Evolutionary conservation across 92 coral and sea anemone species (phyloP).

Genomic region (Palythoa grandiflora): DNA sequence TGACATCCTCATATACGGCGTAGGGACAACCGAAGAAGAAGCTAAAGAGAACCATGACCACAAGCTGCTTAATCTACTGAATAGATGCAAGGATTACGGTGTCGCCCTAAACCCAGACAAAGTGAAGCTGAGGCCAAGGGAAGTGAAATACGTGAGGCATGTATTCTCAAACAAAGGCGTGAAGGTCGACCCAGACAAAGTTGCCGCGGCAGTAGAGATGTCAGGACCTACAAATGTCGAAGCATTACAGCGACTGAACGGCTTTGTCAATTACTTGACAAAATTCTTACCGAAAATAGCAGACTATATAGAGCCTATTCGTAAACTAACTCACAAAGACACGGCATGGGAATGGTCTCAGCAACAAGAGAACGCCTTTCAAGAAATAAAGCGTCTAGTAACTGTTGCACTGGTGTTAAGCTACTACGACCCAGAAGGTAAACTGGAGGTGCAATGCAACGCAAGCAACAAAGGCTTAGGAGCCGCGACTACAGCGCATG

Average conservation of each 20-base stretch:
- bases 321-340: not conserved
- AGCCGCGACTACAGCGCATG: too few relatives aligned
- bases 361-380: too few relatives aligned
- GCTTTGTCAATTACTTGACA: not conserved
- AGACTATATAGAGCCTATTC: not conserved
- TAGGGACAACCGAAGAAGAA: slow-evolving; percentile 30
- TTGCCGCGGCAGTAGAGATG: too few relatives aligned
- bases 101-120: slow-evolving; percentile 13
- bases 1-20: slow-evolving; percentile 36
- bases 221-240: too few relatives aligned
- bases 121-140: not conserved
- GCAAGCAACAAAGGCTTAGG: too few relatives aligned
- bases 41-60: slow-evolving; percentile 27
- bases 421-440: too few relatives aligned
- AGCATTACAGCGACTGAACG: too few relatives aligned
- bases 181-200: slow-evolving; percentile 18
- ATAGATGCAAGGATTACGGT: slow-evolving; percentile 4
- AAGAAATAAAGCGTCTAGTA: too few relatives aligned
- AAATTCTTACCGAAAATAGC: not conserved
- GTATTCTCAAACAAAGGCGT: not conserved
- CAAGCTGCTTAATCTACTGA: slow-evolving; percentile 1
- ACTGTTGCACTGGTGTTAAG: too few relatives aligned
- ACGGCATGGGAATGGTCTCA: not conserved
- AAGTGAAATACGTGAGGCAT: not conserved
- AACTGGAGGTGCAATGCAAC: too few relatives aligned